A percentile compares a stretch with the other conserved stretches of the same genome.
Conservation (phyloP, 2,113 vertebrate genomes). For the Boulengeromyrus knoepffleri region DNA sequence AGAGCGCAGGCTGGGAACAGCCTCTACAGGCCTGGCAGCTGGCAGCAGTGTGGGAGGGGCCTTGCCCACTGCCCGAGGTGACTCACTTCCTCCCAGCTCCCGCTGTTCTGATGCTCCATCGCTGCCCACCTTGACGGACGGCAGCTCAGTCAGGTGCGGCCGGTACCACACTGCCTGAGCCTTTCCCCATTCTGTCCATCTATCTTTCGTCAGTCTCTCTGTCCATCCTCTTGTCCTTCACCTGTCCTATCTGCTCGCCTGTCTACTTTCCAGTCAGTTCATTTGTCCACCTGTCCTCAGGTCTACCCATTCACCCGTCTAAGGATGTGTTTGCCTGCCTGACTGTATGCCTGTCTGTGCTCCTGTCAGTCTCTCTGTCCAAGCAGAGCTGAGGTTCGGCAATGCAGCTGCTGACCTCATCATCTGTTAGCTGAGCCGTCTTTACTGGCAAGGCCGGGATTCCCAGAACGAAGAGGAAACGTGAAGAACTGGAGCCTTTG, state of each 20-base stretch:
- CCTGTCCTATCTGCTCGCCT: slow-evolving; percentile 34
- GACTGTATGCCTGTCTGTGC: not conserved
- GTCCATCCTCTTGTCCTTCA: slow-evolving; percentile 44
- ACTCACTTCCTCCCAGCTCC: slow-evolving; percentile 11
- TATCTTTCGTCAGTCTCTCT: not conserved
- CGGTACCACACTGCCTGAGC: not conserved
- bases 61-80: not conserved
- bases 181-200: not conserved
- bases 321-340: slow-evolving; percentile 18
- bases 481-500: slow-evolving; percentile 63
- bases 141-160: not conserved
- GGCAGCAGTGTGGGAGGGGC: not conserved
- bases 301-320: slow-evolving; percentile 16
- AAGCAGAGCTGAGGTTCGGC: slow-evolving; percentile 20
- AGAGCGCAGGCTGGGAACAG: not conserved
- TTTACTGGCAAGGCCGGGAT: slow-evolving; percentile 60
- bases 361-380: not conserved
- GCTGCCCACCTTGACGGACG: not conserved
- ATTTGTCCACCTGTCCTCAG: not conserved
- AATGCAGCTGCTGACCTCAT: slow-evolving; percentile 52
- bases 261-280: slow-evolving; percentile 25
- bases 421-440: slow-evolving; percentile 42
- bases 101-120: not conserved
- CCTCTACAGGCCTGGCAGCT: not conserved
- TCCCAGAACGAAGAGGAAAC: slow-evolving; percentile 53